These are phyloP conservation scores for Pristionchus mayeri DNA, from an alignment of 2,888 invertebrate genomes.

Conservation along the genomic window DNA sequence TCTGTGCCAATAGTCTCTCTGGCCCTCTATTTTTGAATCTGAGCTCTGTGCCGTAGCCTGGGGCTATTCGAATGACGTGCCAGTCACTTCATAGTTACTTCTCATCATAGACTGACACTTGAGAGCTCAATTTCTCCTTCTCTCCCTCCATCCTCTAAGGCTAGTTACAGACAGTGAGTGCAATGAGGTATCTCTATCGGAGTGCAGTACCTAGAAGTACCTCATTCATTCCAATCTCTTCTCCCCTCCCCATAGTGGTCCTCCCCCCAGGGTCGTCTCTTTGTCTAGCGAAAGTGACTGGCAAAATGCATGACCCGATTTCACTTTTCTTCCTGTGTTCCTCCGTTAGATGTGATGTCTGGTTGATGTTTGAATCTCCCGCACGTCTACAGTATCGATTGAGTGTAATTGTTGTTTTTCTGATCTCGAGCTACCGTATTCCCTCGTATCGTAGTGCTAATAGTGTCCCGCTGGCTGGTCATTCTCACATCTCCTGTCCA, in stretches of 20 bases:
- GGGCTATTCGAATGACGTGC: neutral
- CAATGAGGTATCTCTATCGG: slow-evolving; percentile 22
- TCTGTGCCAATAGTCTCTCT: slow-evolving; percentile 19
- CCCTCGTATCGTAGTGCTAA: neutral
- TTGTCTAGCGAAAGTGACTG: slow-evolving; percentile 44
- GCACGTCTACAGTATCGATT: neutral
- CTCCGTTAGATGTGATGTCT: neutral
- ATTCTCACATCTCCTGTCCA: slow-evolving; percentile 4
- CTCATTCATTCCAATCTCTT: neutral
- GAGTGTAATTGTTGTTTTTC: no score
- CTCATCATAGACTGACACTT: neutral
- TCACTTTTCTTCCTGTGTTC: slow-evolving; percentile 40
- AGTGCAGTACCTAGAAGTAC: neutral
- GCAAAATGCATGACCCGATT: slow-evolving; percentile 29
- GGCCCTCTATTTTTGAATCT: slow-evolving; percentile 6
- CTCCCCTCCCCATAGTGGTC: neutral
- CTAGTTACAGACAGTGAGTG: neutral
- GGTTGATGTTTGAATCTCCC: slow-evolving; percentile 37
- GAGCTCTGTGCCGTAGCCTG: neutral
- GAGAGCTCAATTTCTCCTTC: neutral
- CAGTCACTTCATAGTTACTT: neutral
- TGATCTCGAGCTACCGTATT: neutral
- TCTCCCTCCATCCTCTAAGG: neutral
- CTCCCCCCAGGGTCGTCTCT: neutral
- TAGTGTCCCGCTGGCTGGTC: neutral